Percentiles rank a stretch among this genome's conserved stretches.
Evolutionary conservation across 1,140 invertebrate genomes (phyloP).

Genomic region (Drosophila kohkoa): DNA sequence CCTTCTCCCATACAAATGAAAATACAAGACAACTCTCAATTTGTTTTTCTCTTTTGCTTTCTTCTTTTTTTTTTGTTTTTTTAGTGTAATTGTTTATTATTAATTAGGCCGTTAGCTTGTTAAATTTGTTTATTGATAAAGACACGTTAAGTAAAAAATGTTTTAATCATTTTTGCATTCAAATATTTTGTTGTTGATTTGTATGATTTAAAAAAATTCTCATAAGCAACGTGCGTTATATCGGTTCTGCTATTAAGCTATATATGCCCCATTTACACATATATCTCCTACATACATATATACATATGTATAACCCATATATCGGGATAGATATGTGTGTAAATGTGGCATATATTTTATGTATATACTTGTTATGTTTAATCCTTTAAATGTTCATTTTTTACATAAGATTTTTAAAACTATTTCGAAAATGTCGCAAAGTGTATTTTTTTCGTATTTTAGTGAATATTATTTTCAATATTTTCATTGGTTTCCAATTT

Average conservation of each 20-base stretch:
- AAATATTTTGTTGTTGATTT: slow-evolving; percentile 58
- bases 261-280: slow-evolving; percentile 50
- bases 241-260: slow-evolving; percentile 77
- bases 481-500: slow-evolving; percentile 29
- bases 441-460: slow-evolving; percentile 42
- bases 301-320: slow-evolving; percentile 48
- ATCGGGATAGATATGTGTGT: slow-evolving; percentile 33
- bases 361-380: slow-evolving; percentile 63
- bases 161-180: slow-evolving; percentile 75
- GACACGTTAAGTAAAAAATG: slow-evolving; percentile 82
- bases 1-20: slow-evolving; percentile 22
- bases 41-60: slow-evolving; percentile 51
- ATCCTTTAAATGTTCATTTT: slow-evolving; percentile 66
- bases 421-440: slow-evolving; percentile 72
- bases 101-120: slow-evolving; percentile 78
- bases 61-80: slow-evolving; percentile 28
- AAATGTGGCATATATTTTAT: slow-evolving; percentile 29
- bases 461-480: slow-evolving; percentile 39
- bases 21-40: slow-evolving; percentile 47
- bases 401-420: slow-evolving; percentile 72
- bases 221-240: slow-evolving; percentile 81
- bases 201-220: slow-evolving; percentile 78
- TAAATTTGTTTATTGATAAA: slow-evolving; percentile 83
- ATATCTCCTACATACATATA: slow-evolving; percentile 30
- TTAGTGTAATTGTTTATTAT: slow-evolving; percentile 72